Percentiles rank a stretch among this genome's conserved stretches.
Evolutionary conservation across 2,113 vertebrate species (phyloP).

Genomic region (Plectropomus leopardus): DNA sequence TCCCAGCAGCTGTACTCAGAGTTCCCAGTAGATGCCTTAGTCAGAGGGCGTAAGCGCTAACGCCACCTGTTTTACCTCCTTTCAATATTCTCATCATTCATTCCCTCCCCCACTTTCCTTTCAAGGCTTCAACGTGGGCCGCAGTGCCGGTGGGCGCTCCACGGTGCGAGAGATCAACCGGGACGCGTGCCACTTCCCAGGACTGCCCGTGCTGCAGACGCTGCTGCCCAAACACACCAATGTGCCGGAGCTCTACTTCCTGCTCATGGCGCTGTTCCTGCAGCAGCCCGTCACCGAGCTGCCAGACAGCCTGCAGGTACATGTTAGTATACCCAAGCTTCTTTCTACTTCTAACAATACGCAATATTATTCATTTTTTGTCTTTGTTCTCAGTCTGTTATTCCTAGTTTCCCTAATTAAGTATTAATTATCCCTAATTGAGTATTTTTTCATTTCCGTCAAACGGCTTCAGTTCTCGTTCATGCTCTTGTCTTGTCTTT

Average conservation of each 20-base stretch:
- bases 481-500: too few species aligned
- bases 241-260: slow-evolving; percentile 97
- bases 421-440: too few species aligned
- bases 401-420: too few species aligned
- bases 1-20: background rate
- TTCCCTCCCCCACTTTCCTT: background rate
- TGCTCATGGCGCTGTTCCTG: slow-evolving; percentile 98
- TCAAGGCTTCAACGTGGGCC: slow-evolving; percentile 96
- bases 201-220: slow-evolving; percentile 94
- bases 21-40: slow-evolving; percentile 1
- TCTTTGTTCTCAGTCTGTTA: background rate
- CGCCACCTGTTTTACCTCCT: background rate
- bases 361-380: background rate
- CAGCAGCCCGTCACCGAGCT: slow-evolving; percentile 97
- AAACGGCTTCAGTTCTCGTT: too few species aligned
- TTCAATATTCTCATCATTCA: too few species aligned
- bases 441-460: too few species aligned
- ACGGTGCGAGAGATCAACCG: slow-evolving; percentile 96
- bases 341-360: slow-evolving; percentile 22
- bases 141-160: slow-evolving; percentile 93
- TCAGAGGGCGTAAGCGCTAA: background rate
- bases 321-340: slow-evolving; percentile 80
- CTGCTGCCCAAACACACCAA: slow-evolving; percentile 98
- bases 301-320: slow-evolving; percentile 98
- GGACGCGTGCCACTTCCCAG: slow-evolving; percentile 97